Evolutionary conservation across 2,888 invertebrate species (phyloP), one percentile per base, ranked within the genome.

Genomic region (Drosophila mettleri): DNA sequence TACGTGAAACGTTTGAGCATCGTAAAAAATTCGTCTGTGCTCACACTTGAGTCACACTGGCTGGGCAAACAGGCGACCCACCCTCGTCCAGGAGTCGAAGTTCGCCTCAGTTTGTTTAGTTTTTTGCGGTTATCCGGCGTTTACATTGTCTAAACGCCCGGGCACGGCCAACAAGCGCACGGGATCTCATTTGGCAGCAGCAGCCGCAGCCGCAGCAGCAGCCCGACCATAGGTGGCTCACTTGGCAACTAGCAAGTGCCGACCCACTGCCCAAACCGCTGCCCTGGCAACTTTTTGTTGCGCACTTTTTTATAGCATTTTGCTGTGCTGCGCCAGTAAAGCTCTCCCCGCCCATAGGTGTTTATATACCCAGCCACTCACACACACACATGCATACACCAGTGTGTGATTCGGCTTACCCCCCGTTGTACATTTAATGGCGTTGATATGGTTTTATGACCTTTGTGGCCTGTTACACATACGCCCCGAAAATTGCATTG

Each of bases 391-490:
- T 46, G 20, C 36, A 67, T 12, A 52, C 20, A 27, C 3, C 16
- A 54, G 53, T 55, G 41, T 48, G 60, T 46, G 45, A 29, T 48
- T 49, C 22, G 39, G 51, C 66, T 69, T 70, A 65, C 77, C 80
- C 82, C 80, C 73, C 86, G 86, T 71, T 86, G 86, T 86, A 84
- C 79, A 81, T 85, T 83, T 89, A 89, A 90, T 90, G 88, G 81
- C 90, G 86, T 90, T 90, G 88, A 90, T 90, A 88, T 90, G 89
- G 88, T 90, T 90, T 90, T 90, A 90, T 89, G 90, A 90, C 90
- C 90, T 88, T 77, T 90, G 90, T 78, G 90, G 88, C 84, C 80
- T 88, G 83, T 88, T 89, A 79, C 89, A 89, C 89, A 87, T 74
- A 83, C 85, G 86, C 88, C 85, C 83, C 78, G 77, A 88, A 79